Evolutionary conservation across 2,888 invertebrate genomes (phyloP).

Genomic region (Tanytarsus gracilentus): DNA sequence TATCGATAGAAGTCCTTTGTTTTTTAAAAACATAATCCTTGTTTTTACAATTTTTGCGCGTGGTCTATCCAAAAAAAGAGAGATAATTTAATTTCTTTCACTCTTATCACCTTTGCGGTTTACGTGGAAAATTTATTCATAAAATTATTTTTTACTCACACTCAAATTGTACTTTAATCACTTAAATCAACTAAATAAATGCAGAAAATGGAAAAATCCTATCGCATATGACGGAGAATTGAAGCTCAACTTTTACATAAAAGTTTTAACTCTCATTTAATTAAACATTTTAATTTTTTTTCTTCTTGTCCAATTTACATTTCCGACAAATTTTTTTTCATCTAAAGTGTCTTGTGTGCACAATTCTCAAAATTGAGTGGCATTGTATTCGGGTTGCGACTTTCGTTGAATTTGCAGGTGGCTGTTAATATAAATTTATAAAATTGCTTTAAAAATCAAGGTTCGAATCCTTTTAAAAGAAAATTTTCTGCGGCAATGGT

Average conservation of each 20-base stretch:
- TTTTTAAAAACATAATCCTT: neutral
- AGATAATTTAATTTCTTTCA: too few relatives aligned
- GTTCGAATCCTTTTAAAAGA: neutral
- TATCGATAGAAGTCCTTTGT: neutral
- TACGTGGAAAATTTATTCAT: too few relatives aligned
- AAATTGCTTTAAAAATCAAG: neutral
- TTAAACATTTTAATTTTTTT: neutral
- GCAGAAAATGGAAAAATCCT: too few relatives aligned
- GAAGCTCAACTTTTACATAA: neutral
- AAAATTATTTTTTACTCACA: too few relatives aligned
- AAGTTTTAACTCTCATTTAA: neutral
- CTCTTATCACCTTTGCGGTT: too few relatives aligned
- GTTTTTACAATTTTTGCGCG: too few relatives aligned
- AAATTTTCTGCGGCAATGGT: neutral
- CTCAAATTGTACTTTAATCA: too few relatives aligned
- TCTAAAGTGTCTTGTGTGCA: neutral
- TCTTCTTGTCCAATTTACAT: too few relatives aligned
- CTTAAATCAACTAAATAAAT: too few relatives aligned
- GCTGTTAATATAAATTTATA: neutral
- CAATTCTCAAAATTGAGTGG: neutral
- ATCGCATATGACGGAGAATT: neutral
- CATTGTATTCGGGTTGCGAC: neutral
- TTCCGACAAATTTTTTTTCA: constrained; percentile 3
- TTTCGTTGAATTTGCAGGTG: neutral
- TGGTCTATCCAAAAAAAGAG: too few relatives aligned